Base-by-base conservation (phyloP, 2,888 invertebrate species). In the Theretra japonica region DNA sequence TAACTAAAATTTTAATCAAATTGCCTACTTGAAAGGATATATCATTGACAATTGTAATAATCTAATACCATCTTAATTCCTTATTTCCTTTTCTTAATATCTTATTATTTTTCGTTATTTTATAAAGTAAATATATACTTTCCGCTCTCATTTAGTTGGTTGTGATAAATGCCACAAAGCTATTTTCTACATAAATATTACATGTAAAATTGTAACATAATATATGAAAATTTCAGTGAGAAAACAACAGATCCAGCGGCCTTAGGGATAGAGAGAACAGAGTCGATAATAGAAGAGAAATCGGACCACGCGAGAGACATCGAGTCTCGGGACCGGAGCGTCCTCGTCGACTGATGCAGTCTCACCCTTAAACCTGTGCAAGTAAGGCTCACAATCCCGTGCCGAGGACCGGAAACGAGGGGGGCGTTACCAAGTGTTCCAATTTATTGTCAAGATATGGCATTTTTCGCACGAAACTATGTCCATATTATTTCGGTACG, bases 261-360 rank as follows among this genome's bases (percentile, higher is more conserved):
- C 71, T 77, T 92, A 59, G 88, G 88, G 70, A 87, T 92, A 77
- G 92, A 92, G 75, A 85, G 91, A 4, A 93, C 93, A 6, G 93
- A 93, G 74, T 92, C 92, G 0, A 80, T 91, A 21, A 91, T 92
- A 77, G 86, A 90, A 72, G 91, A 91, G 50, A 76, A 75, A 70
- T 72, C 72, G 48, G 78, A 78, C 2, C 73, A 68, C 23, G 71
- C 72, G 50, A 77, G 77, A 2, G 72, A 69, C 23, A 74, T 75
- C 8, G 72, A 75, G 70, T 19, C 74, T 72, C 58, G 73, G 70
- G 77, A 77, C 53, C 75, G 80, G 75, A 87, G 86, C 72, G 77
- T 90, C 70, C 79, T 89, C 75, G 78, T 81, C 73, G 91, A 91
- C 78, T 92, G 89, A 91, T 69, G 71, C 71, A 72, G 75, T 73